phyloP scores from a whole-genome alignment of 2,797 vertebrate genomes.

The Kryptolebias ocellatus region DNA sequence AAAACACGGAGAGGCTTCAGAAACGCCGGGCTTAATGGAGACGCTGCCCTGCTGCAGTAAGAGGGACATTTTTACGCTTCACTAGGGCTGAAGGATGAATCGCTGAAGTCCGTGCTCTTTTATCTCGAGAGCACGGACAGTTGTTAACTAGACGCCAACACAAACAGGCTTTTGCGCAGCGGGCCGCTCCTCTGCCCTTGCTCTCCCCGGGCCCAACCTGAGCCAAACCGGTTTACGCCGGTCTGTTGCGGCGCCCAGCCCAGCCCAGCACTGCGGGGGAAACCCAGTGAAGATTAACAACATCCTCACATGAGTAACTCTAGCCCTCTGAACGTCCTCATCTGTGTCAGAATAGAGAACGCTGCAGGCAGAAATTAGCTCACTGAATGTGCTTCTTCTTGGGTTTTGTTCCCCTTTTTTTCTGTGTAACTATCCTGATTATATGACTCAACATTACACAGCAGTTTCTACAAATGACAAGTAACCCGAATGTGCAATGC shows the following conservation, averaged over 20 bases:
- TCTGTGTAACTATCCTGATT: conserved; percentile 1
- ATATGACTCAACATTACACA: conserved; percentile 34
- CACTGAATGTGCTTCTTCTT: background rate
- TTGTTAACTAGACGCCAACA: conserved; percentile 55
- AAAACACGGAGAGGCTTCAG: background rate
- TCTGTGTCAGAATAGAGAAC: conserved; percentile 39
- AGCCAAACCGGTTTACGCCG: conserved; percentile 77
- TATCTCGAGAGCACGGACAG: conserved; percentile 66
- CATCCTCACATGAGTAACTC: conserved; percentile 58
- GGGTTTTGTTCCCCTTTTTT: background rate
- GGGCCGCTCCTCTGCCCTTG: conserved; percentile 1
- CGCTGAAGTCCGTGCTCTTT: conserved; percentile 34
- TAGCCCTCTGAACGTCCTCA: conserved; percentile 27
- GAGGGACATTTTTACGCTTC: conserved; percentile 12
- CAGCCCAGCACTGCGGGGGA: conserved; percentile 29
- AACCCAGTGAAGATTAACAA: conserved; percentile 56
- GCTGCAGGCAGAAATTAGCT: background rate
- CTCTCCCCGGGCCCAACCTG: conserved; percentile 24
- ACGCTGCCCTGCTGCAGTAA: too few relatives aligned
- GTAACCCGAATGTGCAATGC: too few relatives aligned
- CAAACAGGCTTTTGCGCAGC: conserved; percentile 42
- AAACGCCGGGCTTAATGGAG: background rate
- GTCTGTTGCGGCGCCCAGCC: conserved; percentile 55
- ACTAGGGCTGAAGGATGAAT: conserved; percentile 24
- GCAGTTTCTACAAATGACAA: too few relatives aligned